Evolutionary conservation across 2,888 invertebrate species (phyloP), one percentile per base, ranked within the genome.

Genomic region (Microdon myrmicae): DNA sequence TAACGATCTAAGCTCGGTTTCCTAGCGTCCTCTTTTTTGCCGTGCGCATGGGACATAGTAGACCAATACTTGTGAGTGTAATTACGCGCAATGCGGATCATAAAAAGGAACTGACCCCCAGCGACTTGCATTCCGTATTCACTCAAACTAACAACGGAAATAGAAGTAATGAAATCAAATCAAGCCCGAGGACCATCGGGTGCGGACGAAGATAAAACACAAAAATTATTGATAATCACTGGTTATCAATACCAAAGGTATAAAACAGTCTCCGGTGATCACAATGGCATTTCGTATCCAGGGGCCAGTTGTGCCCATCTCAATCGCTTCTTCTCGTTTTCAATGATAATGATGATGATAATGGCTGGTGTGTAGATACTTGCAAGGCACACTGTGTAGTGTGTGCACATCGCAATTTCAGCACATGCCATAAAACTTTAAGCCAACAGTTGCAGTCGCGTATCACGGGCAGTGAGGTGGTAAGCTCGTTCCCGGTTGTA

Each of bases 351-450:
- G n/a, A n/a, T n/a, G n/a, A n/a, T n/a, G 19, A 8, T 20, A 19
- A 25, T 25, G 8, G 26, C 17, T 28, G 19, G 26, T 26, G n/a
- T 10, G 16, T 13, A 16, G 12, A 8, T 5, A 10, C 19, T 29
- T 26, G 8, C 12, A n/a, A 16, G 10, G 6, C 19, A 19, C 3
- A 2, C 7, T 17, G 5, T 34, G 37, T 8, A 44, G 16, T 12
- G 38, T 49, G 43, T 37, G 43, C 32, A 22, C 48, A 55, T 38
- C 51, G 47, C 64, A 58, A 58, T 64, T 64, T 64, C 58, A 64
- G 64, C 64, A 47, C 64, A 64, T 64, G 64, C 64, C 64, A 64
- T 51, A 64, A 51, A 53, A 53, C 51, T 64, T 47, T 22, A 54
- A 41, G 32, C 43, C 32, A 43, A 20, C 9, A 16, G 41, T 41